These are phyloP conservation scores for Helostoma temminkii DNA, from an alignment of 2,797 vertebrate species.

Conservation along the genomic window DNA sequence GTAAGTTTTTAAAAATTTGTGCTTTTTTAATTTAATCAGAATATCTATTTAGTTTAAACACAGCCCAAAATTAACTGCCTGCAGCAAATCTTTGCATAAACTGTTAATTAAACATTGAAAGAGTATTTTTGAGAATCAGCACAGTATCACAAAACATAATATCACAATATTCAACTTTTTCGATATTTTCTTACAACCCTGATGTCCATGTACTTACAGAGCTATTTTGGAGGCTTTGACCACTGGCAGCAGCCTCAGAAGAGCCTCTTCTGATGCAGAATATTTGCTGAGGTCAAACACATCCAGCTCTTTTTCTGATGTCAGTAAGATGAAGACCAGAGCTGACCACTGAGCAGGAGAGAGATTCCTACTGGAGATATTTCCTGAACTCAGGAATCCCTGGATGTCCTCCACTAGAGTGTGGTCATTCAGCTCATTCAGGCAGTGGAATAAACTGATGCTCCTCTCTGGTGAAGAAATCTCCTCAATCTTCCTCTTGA, in stretches of 20 bases:
- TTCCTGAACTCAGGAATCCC: neutral
- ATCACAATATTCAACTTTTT: too few species aligned
- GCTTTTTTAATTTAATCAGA: too few species aligned
- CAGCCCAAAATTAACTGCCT: too few species aligned
- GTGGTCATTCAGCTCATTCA: neutral
- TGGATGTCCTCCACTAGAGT: neutral
- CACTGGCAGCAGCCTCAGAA: conserved; percentile 8
- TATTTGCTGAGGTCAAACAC: conserved; percentile 16
- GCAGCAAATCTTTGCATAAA: too few species aligned
- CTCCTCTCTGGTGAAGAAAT: neutral
- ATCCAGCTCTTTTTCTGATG: conserved; percentile 7
- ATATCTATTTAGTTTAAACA: too few species aligned
- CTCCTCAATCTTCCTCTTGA: neutral
- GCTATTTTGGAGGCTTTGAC: conserved; percentile 1
- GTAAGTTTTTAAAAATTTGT: too few species aligned
- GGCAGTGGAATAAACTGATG: conserved; percentile 4
- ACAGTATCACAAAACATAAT: too few species aligned
- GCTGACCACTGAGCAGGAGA: conserved; percentile 12
- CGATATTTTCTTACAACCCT: too few species aligned
- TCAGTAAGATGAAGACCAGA: conserved; percentile 7
- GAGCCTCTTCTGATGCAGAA: neutral
- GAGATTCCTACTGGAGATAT: neutral
- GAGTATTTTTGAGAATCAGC: too few species aligned
- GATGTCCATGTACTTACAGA: neutral
- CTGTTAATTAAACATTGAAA: too few species aligned